phyloP scores from a whole-genome alignment of 1,140 invertebrate species.

The Drosophila ogumai region DNA sequence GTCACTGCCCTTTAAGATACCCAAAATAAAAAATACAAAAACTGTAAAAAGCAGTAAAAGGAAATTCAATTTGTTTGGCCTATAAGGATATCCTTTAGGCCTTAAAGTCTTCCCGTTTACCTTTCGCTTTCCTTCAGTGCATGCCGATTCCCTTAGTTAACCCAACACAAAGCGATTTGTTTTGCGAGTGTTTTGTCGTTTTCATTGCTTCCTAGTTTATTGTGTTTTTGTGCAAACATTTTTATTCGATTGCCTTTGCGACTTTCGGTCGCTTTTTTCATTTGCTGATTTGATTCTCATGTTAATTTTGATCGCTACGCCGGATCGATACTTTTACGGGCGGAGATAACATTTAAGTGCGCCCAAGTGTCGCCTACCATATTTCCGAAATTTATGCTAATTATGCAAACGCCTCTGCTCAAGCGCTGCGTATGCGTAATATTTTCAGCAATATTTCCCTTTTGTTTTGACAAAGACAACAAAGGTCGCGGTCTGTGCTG shows the following conservation, averaged over 20 bases:
- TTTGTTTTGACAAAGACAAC: conserved; percentile 61
- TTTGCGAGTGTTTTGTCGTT: conserved; percentile 14
- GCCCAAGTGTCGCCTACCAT: conserved; percentile 60
- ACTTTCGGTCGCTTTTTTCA: conserved; percentile 38
- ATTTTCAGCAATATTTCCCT: conserved; percentile 47
- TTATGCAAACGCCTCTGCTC: conserved; percentile 64
- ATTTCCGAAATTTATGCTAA: conserved; percentile 77
- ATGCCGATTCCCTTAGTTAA: conserved; percentile 18
- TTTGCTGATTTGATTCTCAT: conserved; percentile 79
- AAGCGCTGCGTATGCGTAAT: conserved; percentile 67
- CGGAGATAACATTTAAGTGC: conserved; percentile 52
- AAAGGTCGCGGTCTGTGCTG: conserved; percentile 27
- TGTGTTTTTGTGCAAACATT: conserved; percentile 55
- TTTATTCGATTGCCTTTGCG: conserved; percentile 65
- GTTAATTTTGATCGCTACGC: conserved; percentile 67
- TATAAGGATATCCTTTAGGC: background rate
- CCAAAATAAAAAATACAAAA: background rate
- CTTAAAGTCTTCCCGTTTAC: conserved; percentile 1
- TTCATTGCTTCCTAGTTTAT: conserved; percentile 13
- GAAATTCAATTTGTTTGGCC: conserved; percentile 31
- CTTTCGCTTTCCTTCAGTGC: conserved; percentile 10
- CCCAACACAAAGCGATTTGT: conserved; percentile 27
- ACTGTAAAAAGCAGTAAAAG: background rate
- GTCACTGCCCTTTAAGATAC: background rate
- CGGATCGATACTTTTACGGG: conserved; percentile 57